These are phyloP conservation scores for Sisor rabdophorus DNA, from an alignment of 2,113 vertebrate genomes.

Conservation along the genomic window DNA sequence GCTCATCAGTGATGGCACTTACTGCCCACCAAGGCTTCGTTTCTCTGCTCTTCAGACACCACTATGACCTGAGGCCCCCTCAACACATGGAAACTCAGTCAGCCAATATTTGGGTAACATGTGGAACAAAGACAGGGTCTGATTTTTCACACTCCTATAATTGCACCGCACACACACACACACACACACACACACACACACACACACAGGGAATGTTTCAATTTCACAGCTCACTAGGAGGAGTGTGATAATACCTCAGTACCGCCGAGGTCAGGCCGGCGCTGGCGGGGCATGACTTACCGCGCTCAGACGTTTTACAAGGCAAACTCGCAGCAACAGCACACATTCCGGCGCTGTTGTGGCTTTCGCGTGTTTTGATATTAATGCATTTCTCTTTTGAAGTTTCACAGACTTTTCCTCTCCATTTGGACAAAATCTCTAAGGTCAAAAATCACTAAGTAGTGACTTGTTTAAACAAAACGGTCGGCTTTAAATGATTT, in stretches of 20 bases:
- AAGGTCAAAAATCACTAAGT: too few relatives aligned
- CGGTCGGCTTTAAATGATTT: too few relatives aligned
- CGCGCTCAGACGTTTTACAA: slow-evolving; percentile 27
- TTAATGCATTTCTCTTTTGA: slow-evolving; percentile 39
- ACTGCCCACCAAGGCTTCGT: background rate
- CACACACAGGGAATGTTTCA: background rate
- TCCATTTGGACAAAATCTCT: background rate
- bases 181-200: background rate
- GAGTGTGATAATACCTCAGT: background rate
- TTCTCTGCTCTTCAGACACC: background rate
- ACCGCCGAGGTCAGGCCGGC: background rate
- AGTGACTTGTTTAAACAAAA: too few relatives aligned
- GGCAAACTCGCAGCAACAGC: slow-evolving; percentile 28
- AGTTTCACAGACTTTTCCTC: slow-evolving; percentile 36
- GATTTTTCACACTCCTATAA: slow-evolving; percentile 10
- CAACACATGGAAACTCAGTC: slow-evolving; percentile 5
- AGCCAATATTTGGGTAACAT: background rate
- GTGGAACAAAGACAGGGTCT: background rate
- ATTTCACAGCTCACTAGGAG: background rate
- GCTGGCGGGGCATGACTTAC: background rate
- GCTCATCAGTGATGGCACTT: background rate
- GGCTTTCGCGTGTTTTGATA: slow-evolving; percentile 39
- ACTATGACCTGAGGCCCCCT: background rate
- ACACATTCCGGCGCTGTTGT: slow-evolving; percentile 23
- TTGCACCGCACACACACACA: background rate